phyloP scores from a whole-genome alignment of 2,888 invertebrate genomes.

The Philonicus albiceps region DNA sequence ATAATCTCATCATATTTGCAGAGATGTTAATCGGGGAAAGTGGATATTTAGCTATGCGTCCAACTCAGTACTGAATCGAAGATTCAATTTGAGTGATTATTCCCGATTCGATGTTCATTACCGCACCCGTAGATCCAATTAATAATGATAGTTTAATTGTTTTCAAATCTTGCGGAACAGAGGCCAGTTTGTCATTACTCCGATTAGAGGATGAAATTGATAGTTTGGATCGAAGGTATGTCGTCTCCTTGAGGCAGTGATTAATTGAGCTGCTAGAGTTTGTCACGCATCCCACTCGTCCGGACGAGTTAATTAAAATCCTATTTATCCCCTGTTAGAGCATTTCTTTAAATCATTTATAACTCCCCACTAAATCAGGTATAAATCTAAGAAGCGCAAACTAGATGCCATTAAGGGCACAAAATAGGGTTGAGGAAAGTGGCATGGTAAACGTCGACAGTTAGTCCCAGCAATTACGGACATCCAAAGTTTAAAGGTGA shows the following conservation, averaged over 20 bases:
- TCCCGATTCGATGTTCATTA: neutral
- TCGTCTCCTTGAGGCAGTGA: neutral
- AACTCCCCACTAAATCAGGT: neutral
- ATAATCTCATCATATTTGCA: neutral
- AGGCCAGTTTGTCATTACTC: neutral
- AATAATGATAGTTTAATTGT: neutral
- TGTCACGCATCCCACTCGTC: neutral
- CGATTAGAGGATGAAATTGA: neutral
- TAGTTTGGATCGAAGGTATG: neutral
- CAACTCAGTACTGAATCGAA: neutral
- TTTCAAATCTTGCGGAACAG: neutral
- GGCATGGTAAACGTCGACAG: neutral
- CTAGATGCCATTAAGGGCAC: neutral
- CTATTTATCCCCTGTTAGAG: neutral
- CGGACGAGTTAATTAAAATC: neutral
- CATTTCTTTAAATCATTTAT: constrained; percentile 17
- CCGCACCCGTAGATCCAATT: neutral
- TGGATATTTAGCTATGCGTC: neutral
- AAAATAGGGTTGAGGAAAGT: neutral
- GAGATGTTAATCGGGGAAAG: neutral
- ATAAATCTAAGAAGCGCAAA: neutral
- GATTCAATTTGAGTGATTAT: neutral
- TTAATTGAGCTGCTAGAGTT: neutral
- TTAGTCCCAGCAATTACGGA: constrained; percentile 1
- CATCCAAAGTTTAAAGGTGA: constrained; percentile 15